Percentiles rank a stretch among this genome's conserved stretches.
phyloP scores from a whole-genome alignment of 2,888 invertebrate species.

The Philopedon plagiatum region DNA sequence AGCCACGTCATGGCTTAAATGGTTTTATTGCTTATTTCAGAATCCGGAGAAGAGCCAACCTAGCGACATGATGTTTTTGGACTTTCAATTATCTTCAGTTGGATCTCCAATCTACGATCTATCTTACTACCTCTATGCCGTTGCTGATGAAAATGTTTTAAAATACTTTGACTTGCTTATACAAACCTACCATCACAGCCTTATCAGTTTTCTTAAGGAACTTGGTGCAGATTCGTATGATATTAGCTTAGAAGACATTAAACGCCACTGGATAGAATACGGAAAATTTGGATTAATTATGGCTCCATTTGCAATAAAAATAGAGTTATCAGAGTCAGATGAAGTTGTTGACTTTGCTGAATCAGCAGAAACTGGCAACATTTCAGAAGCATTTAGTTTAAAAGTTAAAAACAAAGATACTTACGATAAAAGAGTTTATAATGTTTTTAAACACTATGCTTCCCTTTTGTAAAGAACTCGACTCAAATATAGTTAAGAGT shows the following conservation, averaged over 20 bases:
- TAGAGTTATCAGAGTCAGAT: conserved; percentile 52
- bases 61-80: conserved; percentile 57
- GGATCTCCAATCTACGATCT: conserved; percentile 58
- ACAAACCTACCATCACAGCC: conserved; percentile 55
- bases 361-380: conserved; percentile 41
- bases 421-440: conserved; percentile 37
- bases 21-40: conserved; percentile 52
- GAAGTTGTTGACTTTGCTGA: conserved; percentile 55
- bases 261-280: conserved; percentile 56
- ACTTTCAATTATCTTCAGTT: conserved; percentile 57
- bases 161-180: conserved; percentile 57
- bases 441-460: conserved; percentile 42
- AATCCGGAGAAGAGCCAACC: conserved; percentile 52
- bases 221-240: conserved; percentile 52
- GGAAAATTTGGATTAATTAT: conserved; percentile 55
- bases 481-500: background rate
- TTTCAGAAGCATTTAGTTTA: conserved; percentile 34
- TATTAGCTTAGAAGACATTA: conserved; percentile 53
- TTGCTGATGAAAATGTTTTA: conserved; percentile 53
- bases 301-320: conserved; percentile 53
- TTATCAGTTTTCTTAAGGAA: conserved; percentile 53
- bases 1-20: background rate
- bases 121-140: conserved; percentile 58
- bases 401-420: conserved; percentile 48
- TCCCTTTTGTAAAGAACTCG: conserved; percentile 26